A percentile compares a stretch with the other conserved stretches of the same genome.
phyloP scores from a whole-genome alignment of 2,888 invertebrate genomes.

The Biston betularia region DNA sequence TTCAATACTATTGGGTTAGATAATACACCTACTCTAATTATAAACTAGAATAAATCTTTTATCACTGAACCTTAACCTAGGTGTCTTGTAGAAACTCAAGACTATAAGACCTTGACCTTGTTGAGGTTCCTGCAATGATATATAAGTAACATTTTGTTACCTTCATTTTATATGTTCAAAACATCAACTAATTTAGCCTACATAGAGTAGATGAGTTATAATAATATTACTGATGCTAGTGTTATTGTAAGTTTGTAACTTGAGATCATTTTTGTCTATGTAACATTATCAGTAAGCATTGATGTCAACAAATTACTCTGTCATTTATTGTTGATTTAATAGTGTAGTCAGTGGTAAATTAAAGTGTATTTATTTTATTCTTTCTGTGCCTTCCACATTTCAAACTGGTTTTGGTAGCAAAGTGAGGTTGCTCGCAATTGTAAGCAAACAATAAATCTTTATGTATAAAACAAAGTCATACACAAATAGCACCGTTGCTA shows the following conservation, averaged over 20 bases:
- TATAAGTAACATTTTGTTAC: not conserved
- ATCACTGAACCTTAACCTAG: slow-evolving; percentile 1
- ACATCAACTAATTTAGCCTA: not conserved
- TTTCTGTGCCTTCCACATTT: not conserved
- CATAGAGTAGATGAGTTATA: not conserved
- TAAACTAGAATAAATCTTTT: not conserved
- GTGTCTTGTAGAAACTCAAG: slow-evolving; percentile 5
- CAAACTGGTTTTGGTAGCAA: slow-evolving; percentile 6
- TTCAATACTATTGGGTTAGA: too few relatives aligned
- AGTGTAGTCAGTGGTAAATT: not conserved
- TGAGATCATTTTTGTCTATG: too few relatives aligned
- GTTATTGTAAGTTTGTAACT: too few relatives aligned
- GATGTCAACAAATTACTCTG: not conserved
- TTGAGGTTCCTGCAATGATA: not conserved
- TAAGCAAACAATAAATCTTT: slow-evolving; percentile 5
- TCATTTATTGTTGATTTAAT: not conserved
- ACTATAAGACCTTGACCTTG: slow-evolving; percentile 17
- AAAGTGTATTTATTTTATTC: slow-evolving; percentile 1
- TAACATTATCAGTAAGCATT: not conserved
- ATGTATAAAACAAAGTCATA: slow-evolving; percentile 13
- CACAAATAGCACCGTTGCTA: slow-evolving; percentile 28
- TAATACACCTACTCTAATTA: not conserved
- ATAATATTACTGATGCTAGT: too few relatives aligned
- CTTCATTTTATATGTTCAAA: not conserved
- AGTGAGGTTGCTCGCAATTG: slow-evolving; percentile 5